These are phyloP conservation scores for Euleptes europaea DNA, from an alignment of 2,113 vertebrate genomes.

Conservation along the genomic window DNA sequence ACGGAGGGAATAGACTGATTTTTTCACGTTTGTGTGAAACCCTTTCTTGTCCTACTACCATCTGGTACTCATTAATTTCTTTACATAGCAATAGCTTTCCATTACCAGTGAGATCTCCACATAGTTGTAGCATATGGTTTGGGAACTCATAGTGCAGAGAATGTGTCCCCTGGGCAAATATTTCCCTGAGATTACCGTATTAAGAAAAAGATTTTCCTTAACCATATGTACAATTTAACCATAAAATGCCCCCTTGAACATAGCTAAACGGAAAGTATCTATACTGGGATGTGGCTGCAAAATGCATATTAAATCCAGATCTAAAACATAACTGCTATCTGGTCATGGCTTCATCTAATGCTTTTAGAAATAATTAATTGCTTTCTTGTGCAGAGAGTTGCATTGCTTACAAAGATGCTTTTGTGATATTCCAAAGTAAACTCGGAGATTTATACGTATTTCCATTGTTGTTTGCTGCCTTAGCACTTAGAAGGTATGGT, in stretches of 20 bases:
- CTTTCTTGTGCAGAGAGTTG: constrained; percentile 46
- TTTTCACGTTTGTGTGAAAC: constrained; percentile 58
- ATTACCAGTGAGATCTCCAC: constrained; percentile 66
- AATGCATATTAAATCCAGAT: constrained; percentile 57
- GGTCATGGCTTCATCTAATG: constrained; percentile 33
- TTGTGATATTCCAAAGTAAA: background rate
- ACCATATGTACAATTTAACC: constrained; percentile 54
- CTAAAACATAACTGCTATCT: constrained; percentile 62
- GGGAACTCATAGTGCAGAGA: constrained; percentile 61
- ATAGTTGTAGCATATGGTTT: constrained; percentile 68
- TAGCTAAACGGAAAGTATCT: constrained; percentile 60
- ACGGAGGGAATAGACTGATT: constrained; percentile 51
- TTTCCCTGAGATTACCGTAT: constrained; percentile 70
- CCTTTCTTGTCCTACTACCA: constrained; percentile 67
- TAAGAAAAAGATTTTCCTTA: constrained; percentile 71
- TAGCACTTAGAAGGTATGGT: background rate
- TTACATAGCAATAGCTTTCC: constrained; percentile 66
- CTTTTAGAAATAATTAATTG: constrained; percentile 48
- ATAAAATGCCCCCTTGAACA: constrained; percentile 68
- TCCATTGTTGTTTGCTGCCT: constrained; percentile 34
- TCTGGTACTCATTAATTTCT: constrained; percentile 73
- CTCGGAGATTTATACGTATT: constrained; percentile 29
- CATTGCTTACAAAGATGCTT: constrained; percentile 43
- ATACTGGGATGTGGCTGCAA: constrained; percentile 34
- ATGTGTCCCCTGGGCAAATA: constrained; percentile 68